Percentiles rank a stretch among this genome's conserved stretches.
Conservation (phyloP, 1,140 invertebrate species). For the Rhyacophila brunnea region DNA sequence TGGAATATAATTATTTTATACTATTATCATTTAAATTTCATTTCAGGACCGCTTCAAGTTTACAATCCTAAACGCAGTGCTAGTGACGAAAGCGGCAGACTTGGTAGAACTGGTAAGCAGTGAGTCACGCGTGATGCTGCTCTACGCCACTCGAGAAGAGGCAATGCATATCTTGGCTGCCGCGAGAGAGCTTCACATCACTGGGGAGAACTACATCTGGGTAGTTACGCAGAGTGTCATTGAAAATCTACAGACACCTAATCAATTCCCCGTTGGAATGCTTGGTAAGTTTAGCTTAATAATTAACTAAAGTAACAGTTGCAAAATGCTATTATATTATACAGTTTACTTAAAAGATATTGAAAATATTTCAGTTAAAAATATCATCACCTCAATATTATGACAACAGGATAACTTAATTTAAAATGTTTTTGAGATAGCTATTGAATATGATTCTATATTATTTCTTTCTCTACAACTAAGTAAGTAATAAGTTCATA, state of each 20-base stretch:
- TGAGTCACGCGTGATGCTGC: conserved; percentile 89
- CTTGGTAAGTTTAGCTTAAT: conserved; percentile 78
- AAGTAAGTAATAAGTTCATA: no score
- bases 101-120: conserved; percentile 77
- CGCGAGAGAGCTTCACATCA: conserved; percentile 81
- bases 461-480: no score
- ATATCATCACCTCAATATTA: no score
- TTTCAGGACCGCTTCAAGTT: conserved; percentile 82
- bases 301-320: no score
- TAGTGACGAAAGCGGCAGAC: conserved; percentile 69
- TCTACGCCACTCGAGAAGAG: conserved; percentile 88
- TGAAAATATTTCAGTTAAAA: no score
- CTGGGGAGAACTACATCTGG: conserved; percentile 95
- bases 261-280: conserved; percentile 89
- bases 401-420: no score
- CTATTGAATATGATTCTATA: no score
- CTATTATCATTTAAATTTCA: no score
- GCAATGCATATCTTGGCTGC: conserved; percentile 79
- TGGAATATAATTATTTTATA: no score
- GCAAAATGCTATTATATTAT: no score
- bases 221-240: conserved; percentile 95
- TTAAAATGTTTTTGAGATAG: no score
- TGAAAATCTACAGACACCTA: conserved; percentile 70
- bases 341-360: no score
- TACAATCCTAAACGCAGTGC: conserved; percentile 80